These are phyloP conservation scores for Cephus rjabovi DNA, from an alignment of 2,888 invertebrate genomes.

Conservation along the genomic window DNA sequence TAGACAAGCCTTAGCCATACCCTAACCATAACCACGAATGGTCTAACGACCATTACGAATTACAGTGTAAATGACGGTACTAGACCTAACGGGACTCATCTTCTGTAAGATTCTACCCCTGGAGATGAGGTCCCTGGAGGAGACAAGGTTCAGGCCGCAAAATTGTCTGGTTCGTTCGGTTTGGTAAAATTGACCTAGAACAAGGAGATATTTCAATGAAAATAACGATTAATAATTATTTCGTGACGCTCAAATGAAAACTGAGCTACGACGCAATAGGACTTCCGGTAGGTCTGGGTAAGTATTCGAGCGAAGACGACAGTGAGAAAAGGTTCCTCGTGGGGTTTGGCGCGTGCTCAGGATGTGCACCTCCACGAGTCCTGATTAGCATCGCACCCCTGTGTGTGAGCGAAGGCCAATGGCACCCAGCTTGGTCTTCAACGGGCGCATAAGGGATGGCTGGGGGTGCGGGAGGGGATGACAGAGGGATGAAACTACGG, in stretches of 20 bases:
- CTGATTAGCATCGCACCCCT: constrained; percentile 24
- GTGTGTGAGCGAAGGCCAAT: constrained; percentile 22
- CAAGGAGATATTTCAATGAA: not conserved
- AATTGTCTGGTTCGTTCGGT: not conserved
- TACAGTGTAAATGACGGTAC: not conserved
- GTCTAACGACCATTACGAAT: not conserved
- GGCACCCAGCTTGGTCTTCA: constrained; percentile 23
- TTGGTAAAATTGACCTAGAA: not conserved
- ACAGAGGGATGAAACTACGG: constrained; percentile 4
- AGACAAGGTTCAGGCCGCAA: not conserved
- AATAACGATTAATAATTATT: not conserved
- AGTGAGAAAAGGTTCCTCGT: not conserved
- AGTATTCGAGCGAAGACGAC: not conserved
- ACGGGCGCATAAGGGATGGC: constrained; percentile 12
- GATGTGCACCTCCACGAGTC: constrained; percentile 11
- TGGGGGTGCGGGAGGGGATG: constrained; percentile 1
- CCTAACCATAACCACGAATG: not conserved
- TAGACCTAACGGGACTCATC: not conserved
- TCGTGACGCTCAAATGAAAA: not conserved
- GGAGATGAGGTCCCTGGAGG: not conserved
- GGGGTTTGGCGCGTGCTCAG: not conserved
- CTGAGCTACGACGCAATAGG: not conserved
- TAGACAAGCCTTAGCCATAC: not conserved
- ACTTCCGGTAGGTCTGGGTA: not conserved
- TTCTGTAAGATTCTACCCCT: not conserved